Evolutionary conservation across 2,113 vertebrate species (phyloP).

Genomic region (Bubo scandiacus): DNA sequence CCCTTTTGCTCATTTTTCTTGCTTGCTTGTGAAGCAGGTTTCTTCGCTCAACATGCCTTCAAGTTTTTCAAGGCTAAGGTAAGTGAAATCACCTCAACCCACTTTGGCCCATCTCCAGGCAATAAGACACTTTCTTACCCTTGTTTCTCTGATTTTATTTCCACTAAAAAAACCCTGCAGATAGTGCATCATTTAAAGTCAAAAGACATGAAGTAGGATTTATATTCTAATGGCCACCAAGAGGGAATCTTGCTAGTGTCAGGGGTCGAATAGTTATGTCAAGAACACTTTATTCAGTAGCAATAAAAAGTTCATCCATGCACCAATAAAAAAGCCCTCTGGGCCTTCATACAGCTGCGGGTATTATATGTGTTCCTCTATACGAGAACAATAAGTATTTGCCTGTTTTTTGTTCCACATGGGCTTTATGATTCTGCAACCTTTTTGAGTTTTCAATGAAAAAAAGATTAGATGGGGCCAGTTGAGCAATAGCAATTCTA

Average conservation of each 20-base stretch:
- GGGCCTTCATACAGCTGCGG: background rate
- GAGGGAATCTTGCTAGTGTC: slow-evolving; percentile 43
- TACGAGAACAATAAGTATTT: slow-evolving; percentile 53
- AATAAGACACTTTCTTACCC: background rate
- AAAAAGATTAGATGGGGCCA: slow-evolving; percentile 33
- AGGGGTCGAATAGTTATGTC: slow-evolving; percentile 60
- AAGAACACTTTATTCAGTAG: slow-evolving; percentile 66
- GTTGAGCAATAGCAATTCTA: slow-evolving; percentile 37
- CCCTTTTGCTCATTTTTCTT: background rate
- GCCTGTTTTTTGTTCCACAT: slow-evolving; percentile 38
- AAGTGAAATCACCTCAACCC: background rate
- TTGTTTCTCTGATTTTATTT: background rate
- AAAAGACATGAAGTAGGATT: slow-evolving; percentile 4
- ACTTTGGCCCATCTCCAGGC: background rate
- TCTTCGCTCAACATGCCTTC: background rate
- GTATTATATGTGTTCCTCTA: slow-evolving; percentile 20
- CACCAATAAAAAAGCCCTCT: slow-evolving; percentile 34
- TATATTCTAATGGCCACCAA: slow-evolving; percentile 45
- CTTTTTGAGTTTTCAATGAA: slow-evolving; percentile 46
- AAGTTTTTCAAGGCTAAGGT: background rate
- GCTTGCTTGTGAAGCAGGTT: background rate
- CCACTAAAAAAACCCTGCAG: background rate
- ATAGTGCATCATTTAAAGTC: background rate
- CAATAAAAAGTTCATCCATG: slow-evolving; percentile 53
- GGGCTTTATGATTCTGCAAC: slow-evolving; percentile 9